Evolutionary conservation across 2,888 invertebrate species (phyloP), one percentile per base, ranked within the genome.

Genomic region (Philonicus albiceps): DNA sequence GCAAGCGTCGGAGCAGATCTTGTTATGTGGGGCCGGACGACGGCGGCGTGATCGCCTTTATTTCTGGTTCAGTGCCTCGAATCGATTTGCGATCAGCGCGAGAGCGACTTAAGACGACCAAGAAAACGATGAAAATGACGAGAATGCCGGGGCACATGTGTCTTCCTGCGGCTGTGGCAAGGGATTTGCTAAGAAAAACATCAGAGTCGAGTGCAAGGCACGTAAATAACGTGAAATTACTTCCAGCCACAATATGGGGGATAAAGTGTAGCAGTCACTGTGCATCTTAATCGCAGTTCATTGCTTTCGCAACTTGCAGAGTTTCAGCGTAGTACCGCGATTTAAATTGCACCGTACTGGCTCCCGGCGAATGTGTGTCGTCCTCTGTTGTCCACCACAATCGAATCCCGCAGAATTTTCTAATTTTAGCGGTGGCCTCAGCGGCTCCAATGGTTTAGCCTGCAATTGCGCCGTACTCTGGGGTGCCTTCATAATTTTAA

Each of bases 221-320:
- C 75, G 85, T 85, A 85, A 85, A 85, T 85, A 85, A 85, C 85
- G 85, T 85, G 85, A 85, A 85, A 85, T 85, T 85, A 85, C 85
- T 85, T 85, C 31, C 85, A 85, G 85, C 85, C 85, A 75, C 75
- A 75, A 85, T 85, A 85, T 85, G 75, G 85, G 85, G 85, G 85
- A 85, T 85, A 85, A 85, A 85, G 85, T 85, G 85, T 85, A 85
- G 85, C 85, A 85, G 75, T 85, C 53, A 85, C 85, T 75, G 64
- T 27, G 85, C 75, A 75, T 85, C 84, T 84, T 84, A 84, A 84
- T 84, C 84, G 84, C 84, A 84, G 84, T 84, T 84, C 84, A 84
- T 84, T 84, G 84, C 84, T 84, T n/a, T 84, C 72, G 84, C 84
- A 73, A 84, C 72, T 84, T 73, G 31, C 31, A 34, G 31, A n/a